Evolutionary conservation across 2,888 invertebrate genomes (phyloP).

Genomic region (Drosophila leonis): DNA sequence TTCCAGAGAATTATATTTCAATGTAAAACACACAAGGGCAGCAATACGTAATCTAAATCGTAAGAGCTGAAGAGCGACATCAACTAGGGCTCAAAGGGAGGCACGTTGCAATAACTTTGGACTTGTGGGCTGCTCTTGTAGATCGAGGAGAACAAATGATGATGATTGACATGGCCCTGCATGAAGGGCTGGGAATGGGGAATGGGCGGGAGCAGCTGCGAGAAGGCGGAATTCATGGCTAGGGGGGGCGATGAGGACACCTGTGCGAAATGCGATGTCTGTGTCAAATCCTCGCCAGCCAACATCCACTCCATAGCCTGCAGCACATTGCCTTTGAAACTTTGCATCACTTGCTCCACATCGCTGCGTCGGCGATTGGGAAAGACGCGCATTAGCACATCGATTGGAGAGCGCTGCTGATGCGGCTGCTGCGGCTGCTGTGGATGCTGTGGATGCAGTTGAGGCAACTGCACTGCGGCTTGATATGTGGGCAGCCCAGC

Average conservation of each 20-base stretch:
- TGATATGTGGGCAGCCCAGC: conserved; percentile 67
- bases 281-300: conserved; percentile 87
- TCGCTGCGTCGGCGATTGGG: background rate
- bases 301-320: conserved; percentile 97
- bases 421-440: conserved; percentile 25
- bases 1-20: background rate
- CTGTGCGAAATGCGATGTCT: conserved; percentile 85
- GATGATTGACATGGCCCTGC: background rate
- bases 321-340: conserved; percentile 95
- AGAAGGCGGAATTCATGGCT: conserved; percentile 89
- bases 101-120: background rate
- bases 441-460: conserved; percentile 33
- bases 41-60: background rate
- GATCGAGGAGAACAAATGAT: background rate
- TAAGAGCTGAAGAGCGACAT: background rate
- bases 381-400: conserved; percentile 86
- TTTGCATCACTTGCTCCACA: conserved; percentile 93
- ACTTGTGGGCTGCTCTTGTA: background rate
- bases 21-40: background rate
- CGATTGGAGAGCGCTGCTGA: conserved; percentile 88
- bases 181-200: background rate
- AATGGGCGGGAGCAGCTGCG: conserved; percentile 84
- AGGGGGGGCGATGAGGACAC: conserved; percentile 84
- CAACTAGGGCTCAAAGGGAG: background rate
- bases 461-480: conserved; percentile 60